Conservation (phyloP, 2,888 invertebrate genomes). For the Nephrotoma guestfalica region DNA sequence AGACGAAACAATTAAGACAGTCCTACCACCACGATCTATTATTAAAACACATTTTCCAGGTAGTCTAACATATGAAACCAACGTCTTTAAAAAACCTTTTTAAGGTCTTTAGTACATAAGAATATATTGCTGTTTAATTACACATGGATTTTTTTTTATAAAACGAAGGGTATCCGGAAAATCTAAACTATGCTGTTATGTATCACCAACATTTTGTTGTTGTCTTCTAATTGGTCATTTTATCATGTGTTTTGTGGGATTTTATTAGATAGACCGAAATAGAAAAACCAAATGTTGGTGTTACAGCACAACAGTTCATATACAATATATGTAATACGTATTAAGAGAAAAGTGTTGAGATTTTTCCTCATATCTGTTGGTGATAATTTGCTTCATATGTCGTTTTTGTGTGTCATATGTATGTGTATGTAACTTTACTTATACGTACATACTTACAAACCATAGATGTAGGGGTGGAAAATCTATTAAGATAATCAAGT, state of each 20-base stretch:
- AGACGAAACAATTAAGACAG: too few relatives aligned
- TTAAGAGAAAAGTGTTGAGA: not conserved
- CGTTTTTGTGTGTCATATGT: not conserved
- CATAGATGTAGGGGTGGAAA: not conserved
- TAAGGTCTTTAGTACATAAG: not conserved
- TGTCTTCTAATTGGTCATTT: not conserved
- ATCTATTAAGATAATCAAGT: not conserved
- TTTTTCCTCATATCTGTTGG: not conserved
- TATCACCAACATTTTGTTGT: not conserved
- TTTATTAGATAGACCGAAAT: not conserved
- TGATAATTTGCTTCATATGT: not conserved
- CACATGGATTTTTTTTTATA: not conserved
- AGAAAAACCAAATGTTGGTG: not conserved
- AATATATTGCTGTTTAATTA: not conserved
- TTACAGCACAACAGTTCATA: not conserved
- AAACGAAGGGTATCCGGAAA: not conserved
- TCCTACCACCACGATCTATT: too few relatives aligned
- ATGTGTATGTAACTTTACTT: not conserved
- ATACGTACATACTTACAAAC: too few relatives aligned
- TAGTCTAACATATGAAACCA: not conserved
- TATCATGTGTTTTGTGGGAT: not conserved
- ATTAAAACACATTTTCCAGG: too few relatives aligned
- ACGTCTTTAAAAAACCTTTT: not conserved
- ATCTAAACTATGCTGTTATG: not conserved
- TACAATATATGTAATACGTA: not conserved